A percentile compares a stretch with the other conserved stretches of the same genome.
These are phyloP conservation scores for Pitangus sulphuratus DNA, from an alignment of 2,797 vertebrate species.

Conservation along the genomic window DNA sequence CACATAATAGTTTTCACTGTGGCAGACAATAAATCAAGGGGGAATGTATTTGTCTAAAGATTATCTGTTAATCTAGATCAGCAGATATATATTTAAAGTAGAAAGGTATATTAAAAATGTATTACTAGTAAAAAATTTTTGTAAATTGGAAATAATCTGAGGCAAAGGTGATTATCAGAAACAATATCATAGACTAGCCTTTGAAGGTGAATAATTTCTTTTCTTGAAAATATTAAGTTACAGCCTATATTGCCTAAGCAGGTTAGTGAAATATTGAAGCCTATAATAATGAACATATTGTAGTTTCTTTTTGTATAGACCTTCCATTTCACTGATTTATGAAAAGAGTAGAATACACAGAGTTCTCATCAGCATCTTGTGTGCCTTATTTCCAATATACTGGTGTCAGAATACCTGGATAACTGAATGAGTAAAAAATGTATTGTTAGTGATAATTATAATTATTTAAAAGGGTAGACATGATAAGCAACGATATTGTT, in stretches of 20 bases:
- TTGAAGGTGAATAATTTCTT: not conserved
- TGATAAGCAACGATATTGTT: not conserved
- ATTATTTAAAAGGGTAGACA: not conserved
- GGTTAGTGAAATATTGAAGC: not conserved
- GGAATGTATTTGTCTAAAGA: not conserved
- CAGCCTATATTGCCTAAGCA: not conserved
- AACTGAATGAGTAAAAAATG: not conserved
- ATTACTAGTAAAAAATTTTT: not conserved
- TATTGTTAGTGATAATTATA: not conserved
- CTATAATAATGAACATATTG: not conserved
- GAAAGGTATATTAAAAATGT: not conserved
- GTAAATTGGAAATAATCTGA: not conserved
- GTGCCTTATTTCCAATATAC: accelerated
- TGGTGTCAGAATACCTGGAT: not conserved
- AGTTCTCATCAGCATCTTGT: not conserved
- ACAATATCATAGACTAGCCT: not conserved
- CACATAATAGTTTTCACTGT: not conserved
- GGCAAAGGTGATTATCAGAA: not conserved
- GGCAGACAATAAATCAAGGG: not conserved
- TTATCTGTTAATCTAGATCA: not conserved
- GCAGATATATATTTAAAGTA: not conserved
- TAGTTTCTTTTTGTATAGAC: not conserved
- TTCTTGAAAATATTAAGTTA: not conserved
- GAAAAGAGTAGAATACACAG: not conserved
- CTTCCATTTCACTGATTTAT: not conserved